These are phyloP conservation scores for Platypus cylindrus DNA, from an alignment of 2,888 invertebrate genomes.

Conservation along the genomic window DNA sequence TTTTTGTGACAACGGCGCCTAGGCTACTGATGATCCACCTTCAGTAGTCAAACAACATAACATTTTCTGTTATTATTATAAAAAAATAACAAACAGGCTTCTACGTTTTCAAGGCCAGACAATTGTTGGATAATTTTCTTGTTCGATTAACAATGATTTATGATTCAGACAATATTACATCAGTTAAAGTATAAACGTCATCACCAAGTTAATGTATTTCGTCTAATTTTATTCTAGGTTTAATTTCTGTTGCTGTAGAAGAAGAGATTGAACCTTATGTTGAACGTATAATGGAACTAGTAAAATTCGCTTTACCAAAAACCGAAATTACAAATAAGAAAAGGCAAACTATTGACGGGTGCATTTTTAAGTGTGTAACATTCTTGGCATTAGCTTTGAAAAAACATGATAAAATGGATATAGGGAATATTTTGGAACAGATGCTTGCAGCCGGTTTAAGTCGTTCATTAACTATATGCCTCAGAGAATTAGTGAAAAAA, in stretches of 20 bases:
- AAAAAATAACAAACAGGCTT: too few species aligned
- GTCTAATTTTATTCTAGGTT: slow-evolving; percentile 24
- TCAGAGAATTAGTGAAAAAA: slow-evolving; percentile 78
- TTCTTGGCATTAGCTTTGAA: slow-evolving; percentile 77
- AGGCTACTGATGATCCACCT: too few species aligned
- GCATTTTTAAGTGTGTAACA: slow-evolving; percentile 88
- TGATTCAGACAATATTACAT: too few species aligned
- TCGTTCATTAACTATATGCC: slow-evolving; percentile 77
- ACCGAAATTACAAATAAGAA: slow-evolving; percentile 66
- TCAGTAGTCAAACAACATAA: too few species aligned
- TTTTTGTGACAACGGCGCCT: too few species aligned
- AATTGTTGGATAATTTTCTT: too few species aligned
- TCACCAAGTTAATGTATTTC: too few species aligned
- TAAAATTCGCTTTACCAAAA: slow-evolving; percentile 38
- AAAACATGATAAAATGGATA: slow-evolving; percentile 60
- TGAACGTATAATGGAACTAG: slow-evolving; percentile 72
- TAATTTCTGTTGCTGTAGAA: slow-evolving; percentile 81
- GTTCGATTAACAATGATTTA: too few species aligned
- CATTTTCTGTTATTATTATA: too few species aligned
- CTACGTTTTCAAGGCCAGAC: too few species aligned
- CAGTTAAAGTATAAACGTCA: too few species aligned
- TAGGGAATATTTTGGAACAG: slow-evolving; percentile 73
- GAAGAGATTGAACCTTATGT: slow-evolving; percentile 68
- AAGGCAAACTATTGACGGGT: slow-evolving; percentile 62
- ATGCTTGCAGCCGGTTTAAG: slow-evolving; percentile 90